phyloP scores from a whole-genome alignment of 2,888 invertebrate species.

The Macrosiphum euphorbiae region DNA sequence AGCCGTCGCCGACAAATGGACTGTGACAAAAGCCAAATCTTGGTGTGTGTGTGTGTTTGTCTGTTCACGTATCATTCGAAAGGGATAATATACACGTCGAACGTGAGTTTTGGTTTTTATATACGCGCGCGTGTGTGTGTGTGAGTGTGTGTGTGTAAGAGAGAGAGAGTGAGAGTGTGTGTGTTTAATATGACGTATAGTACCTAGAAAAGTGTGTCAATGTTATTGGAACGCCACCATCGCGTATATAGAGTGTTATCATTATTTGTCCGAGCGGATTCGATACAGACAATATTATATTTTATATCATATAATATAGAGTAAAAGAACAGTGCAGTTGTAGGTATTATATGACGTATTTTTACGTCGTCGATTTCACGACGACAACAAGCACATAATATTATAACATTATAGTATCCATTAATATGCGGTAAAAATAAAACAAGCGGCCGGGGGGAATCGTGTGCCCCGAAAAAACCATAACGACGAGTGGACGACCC shows the following conservation, averaged over 20 bases:
- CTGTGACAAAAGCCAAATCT: constrained; percentile 33
- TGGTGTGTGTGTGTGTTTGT: neutral
- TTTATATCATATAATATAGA: neutral
- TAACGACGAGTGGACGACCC: neutral
- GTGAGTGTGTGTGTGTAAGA: neutral
- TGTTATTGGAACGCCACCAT: neutral
- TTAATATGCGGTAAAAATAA: neutral
- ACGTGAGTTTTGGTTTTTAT: too few relatives aligned
- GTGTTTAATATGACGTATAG: neutral
- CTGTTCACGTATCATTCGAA: neutral
- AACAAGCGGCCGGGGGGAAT: neutral
- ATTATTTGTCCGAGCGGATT: neutral
- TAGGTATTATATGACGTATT: neutral
- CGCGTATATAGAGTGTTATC: neutral
- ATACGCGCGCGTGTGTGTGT: neutral
- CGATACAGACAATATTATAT: neutral
- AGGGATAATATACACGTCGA: neutral
- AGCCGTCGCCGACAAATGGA: neutral
- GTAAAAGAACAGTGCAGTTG: neutral
- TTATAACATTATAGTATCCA: neutral
- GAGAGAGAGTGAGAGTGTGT: neutral
- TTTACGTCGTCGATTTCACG: neutral
- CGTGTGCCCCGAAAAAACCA: neutral
- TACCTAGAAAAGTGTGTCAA: neutral
- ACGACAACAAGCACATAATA: neutral